These are phyloP conservation scores for Gopherus evgoodei DNA, from an alignment of 2,113 vertebrate species.

Conservation along the genomic window DNA sequence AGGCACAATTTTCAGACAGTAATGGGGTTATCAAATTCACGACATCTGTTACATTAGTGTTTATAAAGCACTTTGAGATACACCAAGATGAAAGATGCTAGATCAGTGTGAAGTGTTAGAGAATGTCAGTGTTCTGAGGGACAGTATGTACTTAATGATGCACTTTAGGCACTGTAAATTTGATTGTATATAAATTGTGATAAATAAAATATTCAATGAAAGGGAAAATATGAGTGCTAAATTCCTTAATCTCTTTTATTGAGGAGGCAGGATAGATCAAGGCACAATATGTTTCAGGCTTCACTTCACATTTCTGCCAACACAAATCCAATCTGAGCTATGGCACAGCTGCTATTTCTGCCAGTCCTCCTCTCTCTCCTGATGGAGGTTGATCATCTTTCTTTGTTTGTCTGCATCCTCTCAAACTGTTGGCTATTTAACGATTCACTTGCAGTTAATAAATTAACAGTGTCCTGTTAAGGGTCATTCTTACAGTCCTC, in stretches of 20 bases:
- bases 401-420: slow-evolving; percentile 66
- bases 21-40: slow-evolving; percentile 29
- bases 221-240: slow-evolving; percentile 52
- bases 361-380: slow-evolving; percentile 46
- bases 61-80: slow-evolving; percentile 41
- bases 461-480: slow-evolving; percentile 43
- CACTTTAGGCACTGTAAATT: slow-evolving; percentile 22
- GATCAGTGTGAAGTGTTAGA: not conserved
- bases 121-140: not conserved
- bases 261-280: slow-evolving; percentile 62
- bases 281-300: slow-evolving; percentile 66
- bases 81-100: slow-evolving; percentile 24
- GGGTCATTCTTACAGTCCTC: slow-evolving; percentile 28
- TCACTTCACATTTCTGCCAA: slow-evolving; percentile 75
- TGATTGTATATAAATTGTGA: slow-evolving; percentile 19
- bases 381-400: slow-evolving; percentile 59
- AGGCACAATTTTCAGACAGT: slow-evolving; percentile 34
- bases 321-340: slow-evolving; percentile 67
- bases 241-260: slow-evolving; percentile 48
- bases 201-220: slow-evolving; percentile 45
- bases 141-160: not conserved
- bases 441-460: slow-evolving; percentile 5
- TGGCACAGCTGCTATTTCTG: slow-evolving; percentile 68
- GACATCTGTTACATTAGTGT: slow-evolving; percentile 36
- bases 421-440: slow-evolving; percentile 31